A percentile compares a stretch with the other conserved stretches of the same genome.
phyloP scores from a whole-genome alignment of 2,888 invertebrate genomes.

The Phlogophora meticulosa region DNA sequence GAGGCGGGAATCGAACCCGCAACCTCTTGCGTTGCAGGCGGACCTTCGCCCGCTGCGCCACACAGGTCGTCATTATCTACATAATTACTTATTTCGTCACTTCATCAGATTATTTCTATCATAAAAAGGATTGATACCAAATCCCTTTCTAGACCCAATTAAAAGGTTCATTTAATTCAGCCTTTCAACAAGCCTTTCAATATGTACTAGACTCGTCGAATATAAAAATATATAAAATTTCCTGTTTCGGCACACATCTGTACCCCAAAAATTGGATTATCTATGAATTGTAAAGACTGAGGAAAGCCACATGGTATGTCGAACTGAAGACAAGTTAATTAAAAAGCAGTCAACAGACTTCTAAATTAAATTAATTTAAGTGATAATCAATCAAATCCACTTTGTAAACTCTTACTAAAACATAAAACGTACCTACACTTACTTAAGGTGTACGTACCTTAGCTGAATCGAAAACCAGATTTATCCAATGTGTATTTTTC shows the following conservation, averaged over 20 bases:
- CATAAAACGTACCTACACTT: not conserved
- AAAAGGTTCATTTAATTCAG: slow-evolving; percentile 19
- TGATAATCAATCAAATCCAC: slow-evolving; percentile 15
- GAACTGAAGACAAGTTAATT: slow-evolving; percentile 10
- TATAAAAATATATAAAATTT: slow-evolving; percentile 18
- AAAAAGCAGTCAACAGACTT: not conserved
- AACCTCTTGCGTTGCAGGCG: too few relatives aligned
- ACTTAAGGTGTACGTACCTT: too few relatives aligned
- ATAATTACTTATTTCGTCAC: slow-evolving; percentile 28
- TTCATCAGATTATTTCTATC: not conserved
- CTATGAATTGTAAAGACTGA: not conserved
- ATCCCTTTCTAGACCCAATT: slow-evolving; percentile 16
- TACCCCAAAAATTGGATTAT: not conserved
- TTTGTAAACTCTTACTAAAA: slow-evolving; percentile 25
- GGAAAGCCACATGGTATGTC: not conserved
- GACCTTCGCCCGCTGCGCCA: too few relatives aligned
- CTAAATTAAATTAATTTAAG: slow-evolving; percentile 5
- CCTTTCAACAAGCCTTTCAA: slow-evolving; percentile 11
- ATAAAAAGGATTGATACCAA: slow-evolving; percentile 11
- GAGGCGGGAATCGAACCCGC: too few relatives aligned
- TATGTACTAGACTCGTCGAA: slow-evolving; percentile 23
- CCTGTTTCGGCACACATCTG: not conserved
- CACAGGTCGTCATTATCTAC: too few relatives aligned
- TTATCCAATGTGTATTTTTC: too few relatives aligned
- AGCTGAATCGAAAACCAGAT: too few relatives aligned